Evolutionary conservation across 2,797 vertebrate genomes (phyloP), one percentile per base, ranked within the genome.

Genomic region (Ispidina picta): DNA sequence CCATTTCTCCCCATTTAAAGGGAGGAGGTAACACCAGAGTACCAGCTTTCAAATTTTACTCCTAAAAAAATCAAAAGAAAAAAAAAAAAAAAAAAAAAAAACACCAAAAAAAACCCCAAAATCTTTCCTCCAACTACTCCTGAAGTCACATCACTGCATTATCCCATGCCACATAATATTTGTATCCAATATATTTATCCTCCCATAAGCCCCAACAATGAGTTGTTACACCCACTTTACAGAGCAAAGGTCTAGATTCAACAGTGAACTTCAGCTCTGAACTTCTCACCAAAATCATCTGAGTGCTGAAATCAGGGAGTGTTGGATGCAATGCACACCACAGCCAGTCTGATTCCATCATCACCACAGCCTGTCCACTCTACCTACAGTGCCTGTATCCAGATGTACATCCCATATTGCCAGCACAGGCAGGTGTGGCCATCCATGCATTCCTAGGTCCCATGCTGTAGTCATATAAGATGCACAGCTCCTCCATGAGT

Each of bases 321-420:
- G 12, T 2, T 41, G 15, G 4, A 48, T 5, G 9, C 7, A 77
- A 75, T 10, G 14, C 13, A 69, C 22, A 37, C 9, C 31, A 8
- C 0, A 26, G 9, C n/a, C 74, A 92, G 37, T 6, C 28, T 44
- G 59, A 64, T 29, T 44, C 31, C 35, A 48, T 9, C 68, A 28
- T 29, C 33, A 17, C 15, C 9, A 17, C 17, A 37, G 41, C 44
- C 46, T 59, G 29, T 4, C 31, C 0, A 1, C 10, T 83, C 11
- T 25, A 31, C 23, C 23, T 15, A 26, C 31, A 65, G 25, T 18
- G 25, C 25, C 65, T 41, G 39, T 44, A 64, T 17, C 63, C 49
- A 72, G 59, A 20, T 3, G 2, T 7, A 21, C 3, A 17, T 39
- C 55, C 64, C 48, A 19, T 52, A 26, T 7, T 28, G 37, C 37